Conservation (phyloP, 1,140 invertebrate species). For the Aricia agestis region DNA sequence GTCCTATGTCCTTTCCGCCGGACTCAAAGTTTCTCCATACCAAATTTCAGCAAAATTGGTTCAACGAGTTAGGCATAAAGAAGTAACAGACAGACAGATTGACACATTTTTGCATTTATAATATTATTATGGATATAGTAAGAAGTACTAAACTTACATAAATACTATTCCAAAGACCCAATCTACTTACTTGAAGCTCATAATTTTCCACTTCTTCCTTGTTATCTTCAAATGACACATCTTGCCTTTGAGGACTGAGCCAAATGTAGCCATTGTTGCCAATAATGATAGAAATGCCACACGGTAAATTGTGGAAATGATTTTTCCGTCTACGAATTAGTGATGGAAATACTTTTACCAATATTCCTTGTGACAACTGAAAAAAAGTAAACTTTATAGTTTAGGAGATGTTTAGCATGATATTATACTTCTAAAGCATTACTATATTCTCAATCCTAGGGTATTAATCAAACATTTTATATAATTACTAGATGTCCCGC, state of each 20-base stretch:
- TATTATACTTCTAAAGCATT: conserved; percentile 1
- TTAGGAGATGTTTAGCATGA: neutral
- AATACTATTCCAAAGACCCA: too few species aligned
- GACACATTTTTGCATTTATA: too few species aligned
- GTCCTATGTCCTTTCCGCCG: too few species aligned
- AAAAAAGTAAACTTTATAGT: conserved; percentile 28
- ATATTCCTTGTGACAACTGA: conserved; percentile 80
- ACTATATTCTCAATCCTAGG: neutral
- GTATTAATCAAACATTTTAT: conserved; percentile 13
- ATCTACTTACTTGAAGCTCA: conserved; percentile 40
- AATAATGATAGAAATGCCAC: conserved; percentile 93
- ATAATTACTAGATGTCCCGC: too few species aligned
- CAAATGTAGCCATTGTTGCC: conserved; percentile 98
- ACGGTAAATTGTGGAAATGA: conserved; percentile 95
- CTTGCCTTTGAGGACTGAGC: conserved; percentile 83
- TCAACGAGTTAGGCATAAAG: too few species aligned
- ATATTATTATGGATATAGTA: too few species aligned
- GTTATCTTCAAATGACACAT: conserved; percentile 38
- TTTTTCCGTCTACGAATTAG: conserved; percentile 95
- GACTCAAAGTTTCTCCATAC: too few species aligned
- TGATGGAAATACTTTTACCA: conserved; percentile 95
- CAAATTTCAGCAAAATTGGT: too few species aligned
- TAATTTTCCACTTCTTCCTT: conserved; percentile 42
- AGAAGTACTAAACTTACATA: too few species aligned
- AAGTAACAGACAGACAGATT: too few species aligned